Evolutionary conservation across 2,113 vertebrate genomes (phyloP), one percentile per base, ranked within the genome.

Genomic region (Ammospiza caudacuta): DNA sequence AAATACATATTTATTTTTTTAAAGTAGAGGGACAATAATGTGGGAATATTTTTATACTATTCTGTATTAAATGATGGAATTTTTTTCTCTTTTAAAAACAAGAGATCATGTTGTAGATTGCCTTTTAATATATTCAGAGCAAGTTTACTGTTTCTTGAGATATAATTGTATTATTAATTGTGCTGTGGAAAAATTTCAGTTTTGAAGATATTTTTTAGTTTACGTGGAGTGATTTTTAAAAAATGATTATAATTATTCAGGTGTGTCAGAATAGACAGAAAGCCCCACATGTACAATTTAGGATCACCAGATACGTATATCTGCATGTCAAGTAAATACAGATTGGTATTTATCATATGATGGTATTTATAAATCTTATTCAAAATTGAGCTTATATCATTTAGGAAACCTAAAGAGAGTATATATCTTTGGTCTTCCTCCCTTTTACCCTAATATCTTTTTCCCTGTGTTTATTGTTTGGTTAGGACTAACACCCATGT

Each of bases 1-100:
- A 97, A 94, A 98, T 97, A 96, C 84, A 35, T 96, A 78, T 87
- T 93, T 89, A 11, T 96, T 84, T 97, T 97, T 95, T 61, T 27
- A 25, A 95, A 92, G 49, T 75, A 78, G 29, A 80, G 57, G 79
- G 43, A 61, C 63, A 89, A 66, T 82, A 88, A 95, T 62, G 13
- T 82, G 62, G 68, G 10, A 91, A 49, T 37, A 73, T 79, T 91
- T 79, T 89, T 28, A 22, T 54, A 12, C 11, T 54, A 15, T 61
- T 91, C 25, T 59, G 23, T n/a, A 87, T 85, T 61, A 72, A 85
- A 31, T 54, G 3, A 25, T 61, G 0, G 0, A 3, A 0, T 11
- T 37, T 82, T 82, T 90, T 85, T 68, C 47, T 66, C 12, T 62
- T 87, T 51, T 39, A 79, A 84, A 87, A 78, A 49, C 15, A 43